phyloP scores from a whole-genome alignment of 2,113 vertebrate species.

The Siphamia tubifer region DNA sequence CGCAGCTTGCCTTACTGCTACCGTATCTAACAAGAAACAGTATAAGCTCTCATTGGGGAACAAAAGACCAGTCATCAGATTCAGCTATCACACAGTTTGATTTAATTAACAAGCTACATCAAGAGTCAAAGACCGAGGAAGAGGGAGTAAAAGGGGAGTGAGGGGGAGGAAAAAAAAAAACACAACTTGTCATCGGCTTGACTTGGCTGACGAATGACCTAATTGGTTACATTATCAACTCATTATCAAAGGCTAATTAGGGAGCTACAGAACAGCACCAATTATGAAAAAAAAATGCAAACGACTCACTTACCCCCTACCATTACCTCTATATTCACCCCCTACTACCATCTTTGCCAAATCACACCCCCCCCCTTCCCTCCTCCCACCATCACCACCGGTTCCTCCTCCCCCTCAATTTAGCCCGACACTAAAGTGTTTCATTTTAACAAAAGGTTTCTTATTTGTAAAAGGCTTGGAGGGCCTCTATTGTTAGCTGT shows the following conservation, averaged over 20 bases:
- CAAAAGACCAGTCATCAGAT: constrained; percentile 78
- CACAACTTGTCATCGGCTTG: constrained; percentile 27
- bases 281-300: constrained; percentile 82
- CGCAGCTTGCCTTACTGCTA: constrained; percentile 9
- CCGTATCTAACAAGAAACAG: constrained; percentile 48
- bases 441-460: constrained; percentile 77
- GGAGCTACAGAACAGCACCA: constrained; percentile 81
- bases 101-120: constrained; percentile 85
- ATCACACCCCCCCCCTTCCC: not conserved
- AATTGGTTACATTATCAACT: constrained; percentile 84
- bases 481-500: constrained; percentile 80
- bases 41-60: constrained; percentile 73
- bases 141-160: not conserved
- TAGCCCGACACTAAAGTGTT: constrained; percentile 79
- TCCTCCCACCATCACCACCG: not conserved
- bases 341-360: not conserved
- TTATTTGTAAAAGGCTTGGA: constrained; percentile 59
- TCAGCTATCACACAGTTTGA: constrained; percentile 79
- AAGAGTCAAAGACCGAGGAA: constrained; percentile 48
- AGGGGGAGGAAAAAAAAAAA: not conserved
- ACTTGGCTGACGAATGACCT: constrained; percentile 80
- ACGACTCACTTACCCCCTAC: constrained; percentile 60
- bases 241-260: constrained; percentile 87
- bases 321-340: constrained; percentile 6
- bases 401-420: constrained; percentile 70